Evolutionary conservation across 2,888 invertebrate species (phyloP).

Genomic region (Parelbella ahira): DNA sequence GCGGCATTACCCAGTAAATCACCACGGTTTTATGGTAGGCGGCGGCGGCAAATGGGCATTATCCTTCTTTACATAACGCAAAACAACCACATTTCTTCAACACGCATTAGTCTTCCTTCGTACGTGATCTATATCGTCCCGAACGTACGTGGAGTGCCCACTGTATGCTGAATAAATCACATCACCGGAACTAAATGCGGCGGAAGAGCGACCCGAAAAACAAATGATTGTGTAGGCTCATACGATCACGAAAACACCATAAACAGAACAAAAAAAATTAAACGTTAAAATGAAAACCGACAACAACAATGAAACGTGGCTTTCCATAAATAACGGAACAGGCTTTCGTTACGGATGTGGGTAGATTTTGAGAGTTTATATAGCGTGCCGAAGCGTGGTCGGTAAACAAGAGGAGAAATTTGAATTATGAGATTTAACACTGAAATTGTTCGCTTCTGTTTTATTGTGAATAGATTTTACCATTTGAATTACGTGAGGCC

Average conservation of each 20-base stretch:
- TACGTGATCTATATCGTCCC: conserved; percentile 43
- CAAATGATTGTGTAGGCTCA: conserved; percentile 59
- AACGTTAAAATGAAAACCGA: conserved; percentile 71
- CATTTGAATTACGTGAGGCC: conserved; percentile 48
- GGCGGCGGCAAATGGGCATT: conserved; percentile 49
- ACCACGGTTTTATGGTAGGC: conserved; percentile 49
- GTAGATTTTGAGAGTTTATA: conserved; percentile 74
- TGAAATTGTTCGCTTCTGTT: conserved; percentile 61
- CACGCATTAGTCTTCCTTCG: conserved; percentile 48
- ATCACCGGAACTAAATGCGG: conserved; percentile 53
- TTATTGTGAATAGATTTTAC: conserved; percentile 59
- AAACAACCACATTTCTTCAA: conserved; percentile 53
- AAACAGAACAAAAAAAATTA: conserved; percentile 61
- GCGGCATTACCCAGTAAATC: conserved; percentile 64
- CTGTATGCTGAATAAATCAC: conserved; percentile 50
- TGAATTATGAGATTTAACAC: conserved; percentile 74
- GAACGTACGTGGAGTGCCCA: conserved; percentile 42
- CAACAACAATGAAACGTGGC: conserved; percentile 75
- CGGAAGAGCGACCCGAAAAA: conserved; percentile 56
- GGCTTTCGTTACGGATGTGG: conserved; percentile 74
- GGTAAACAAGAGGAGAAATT: conserved; percentile 66
- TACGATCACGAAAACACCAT: conserved; percentile 57
- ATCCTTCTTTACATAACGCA: conserved; percentile 50
- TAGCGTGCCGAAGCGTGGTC: conserved; percentile 57
- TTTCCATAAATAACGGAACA: conserved; percentile 75